Conservation (phyloP, 2,113 vertebrate species). For the Trochalopteron elliotii region DNA sequence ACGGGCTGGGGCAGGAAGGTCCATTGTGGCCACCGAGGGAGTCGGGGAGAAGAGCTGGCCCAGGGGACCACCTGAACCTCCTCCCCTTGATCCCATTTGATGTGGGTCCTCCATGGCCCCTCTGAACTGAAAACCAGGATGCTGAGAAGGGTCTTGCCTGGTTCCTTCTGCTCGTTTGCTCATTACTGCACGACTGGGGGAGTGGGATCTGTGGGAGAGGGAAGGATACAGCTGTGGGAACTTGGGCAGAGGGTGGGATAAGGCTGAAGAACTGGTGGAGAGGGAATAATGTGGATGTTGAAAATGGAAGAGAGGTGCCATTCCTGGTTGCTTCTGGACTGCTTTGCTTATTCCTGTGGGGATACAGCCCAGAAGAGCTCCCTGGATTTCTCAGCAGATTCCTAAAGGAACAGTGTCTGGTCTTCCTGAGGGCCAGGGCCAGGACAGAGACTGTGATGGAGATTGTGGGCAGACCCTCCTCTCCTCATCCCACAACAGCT, state of each 20-base stretch:
- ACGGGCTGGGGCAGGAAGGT: fast-evolving
- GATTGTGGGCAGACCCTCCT: not conserved
- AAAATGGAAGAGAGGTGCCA: not conserved
- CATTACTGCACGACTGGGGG: not conserved
- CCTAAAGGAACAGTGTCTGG: not conserved
- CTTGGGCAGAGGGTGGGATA: not conserved
- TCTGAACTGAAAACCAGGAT: not conserved
- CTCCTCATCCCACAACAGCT: not conserved
- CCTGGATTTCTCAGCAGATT: not conserved
- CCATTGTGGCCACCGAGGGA: not conserved
- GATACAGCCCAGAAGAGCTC: not conserved
- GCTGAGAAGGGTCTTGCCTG: too few relatives aligned
- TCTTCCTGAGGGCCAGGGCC: fast-evolving
- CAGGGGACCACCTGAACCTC: fast-evolving
- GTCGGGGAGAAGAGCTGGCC: not conserved
- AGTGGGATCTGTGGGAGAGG: not conserved
- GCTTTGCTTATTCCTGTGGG: not conserved
- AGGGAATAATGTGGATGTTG: not conserved
- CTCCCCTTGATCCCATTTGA: too few relatives aligned
- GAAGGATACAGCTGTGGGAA: not conserved
- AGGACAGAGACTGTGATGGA: not conserved
- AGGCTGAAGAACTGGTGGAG: not conserved
- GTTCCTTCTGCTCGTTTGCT: fast-evolving
- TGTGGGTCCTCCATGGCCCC: not conserved
- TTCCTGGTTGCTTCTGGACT: not conserved